phyloP scores from a whole-genome alignment of 2,113 vertebrate species.

The Stigmatopora argus region DNA sequence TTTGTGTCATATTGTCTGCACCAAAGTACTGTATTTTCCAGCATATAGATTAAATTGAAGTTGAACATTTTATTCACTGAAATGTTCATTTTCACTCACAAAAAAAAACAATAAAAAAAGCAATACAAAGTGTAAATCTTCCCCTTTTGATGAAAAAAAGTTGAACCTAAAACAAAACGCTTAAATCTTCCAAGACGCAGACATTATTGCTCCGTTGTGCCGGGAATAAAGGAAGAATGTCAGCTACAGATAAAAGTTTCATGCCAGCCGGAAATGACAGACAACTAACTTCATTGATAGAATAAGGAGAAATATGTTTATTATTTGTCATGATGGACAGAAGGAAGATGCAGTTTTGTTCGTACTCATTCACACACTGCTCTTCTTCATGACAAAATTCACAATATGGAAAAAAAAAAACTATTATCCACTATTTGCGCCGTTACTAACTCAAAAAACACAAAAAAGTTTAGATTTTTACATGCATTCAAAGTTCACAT shows the following conservation, averaged over 20 bases:
- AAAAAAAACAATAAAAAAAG: too few species aligned
- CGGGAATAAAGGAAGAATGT: conserved; percentile 29
- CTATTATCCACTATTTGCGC: conserved; percentile 30
- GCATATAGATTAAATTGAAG: too few species aligned
- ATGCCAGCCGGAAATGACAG: neutral
- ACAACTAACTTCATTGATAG: neutral
- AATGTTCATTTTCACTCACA: too few species aligned
- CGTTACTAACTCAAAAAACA: conserved; percentile 14
- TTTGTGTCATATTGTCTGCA: too few species aligned
- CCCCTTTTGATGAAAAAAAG: neutral
- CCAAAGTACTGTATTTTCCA: too few species aligned
- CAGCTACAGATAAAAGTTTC: conserved; percentile 50
- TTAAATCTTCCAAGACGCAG: neutral
- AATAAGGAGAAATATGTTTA: conserved; percentile 36
- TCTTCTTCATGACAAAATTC: conserved; percentile 29
- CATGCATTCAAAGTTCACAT: conserved; percentile 41
- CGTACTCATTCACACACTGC: conserved; percentile 12
- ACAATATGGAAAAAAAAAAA: conserved; percentile 29
- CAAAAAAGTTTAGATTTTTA: conserved; percentile 25
- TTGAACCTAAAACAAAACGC: neutral
- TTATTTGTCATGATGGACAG: conserved; percentile 54
- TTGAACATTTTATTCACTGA: too few species aligned
- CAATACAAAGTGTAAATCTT: too few species aligned
- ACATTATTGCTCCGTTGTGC: neutral
- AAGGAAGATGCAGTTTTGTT: conserved; percentile 42